phyloP scores from a whole-genome alignment of 1,140 invertebrate species.

The Euwallacea fornicatus region DNA sequence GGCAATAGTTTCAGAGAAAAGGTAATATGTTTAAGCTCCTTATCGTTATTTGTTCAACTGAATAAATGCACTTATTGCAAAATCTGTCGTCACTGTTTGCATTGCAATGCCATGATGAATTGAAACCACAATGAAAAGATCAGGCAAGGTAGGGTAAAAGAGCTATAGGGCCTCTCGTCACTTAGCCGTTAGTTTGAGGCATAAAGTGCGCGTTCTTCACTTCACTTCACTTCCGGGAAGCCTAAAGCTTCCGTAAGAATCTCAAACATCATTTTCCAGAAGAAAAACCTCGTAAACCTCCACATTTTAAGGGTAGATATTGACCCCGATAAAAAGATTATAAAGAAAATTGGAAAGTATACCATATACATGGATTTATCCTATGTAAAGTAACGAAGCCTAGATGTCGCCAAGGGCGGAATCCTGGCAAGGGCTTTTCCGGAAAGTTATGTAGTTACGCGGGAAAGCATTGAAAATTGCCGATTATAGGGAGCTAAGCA shows the following conservation, averaged over 20 bases:
- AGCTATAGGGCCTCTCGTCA: slow-evolving; percentile 3
- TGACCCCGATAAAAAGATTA: slow-evolving; percentile 40
- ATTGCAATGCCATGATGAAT: background rate
- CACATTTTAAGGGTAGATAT: slow-evolving; percentile 10
- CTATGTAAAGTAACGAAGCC: slow-evolving; percentile 47
- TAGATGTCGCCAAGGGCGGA: slow-evolving; percentile 48
- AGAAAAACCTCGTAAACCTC: slow-evolving; percentile 17
- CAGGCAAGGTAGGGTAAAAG: background rate
- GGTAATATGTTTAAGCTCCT: too few relatives aligned
- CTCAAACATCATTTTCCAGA: background rate
- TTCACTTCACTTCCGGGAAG: too few relatives aligned
- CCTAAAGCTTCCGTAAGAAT: too few relatives aligned
- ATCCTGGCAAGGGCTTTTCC: slow-evolving; percentile 40
- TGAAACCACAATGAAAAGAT: background rate
- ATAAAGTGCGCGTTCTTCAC: too few relatives aligned
- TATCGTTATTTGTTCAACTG: too few relatives aligned
- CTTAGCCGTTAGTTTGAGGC: too few relatives aligned
- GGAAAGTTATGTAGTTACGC: slow-evolving; percentile 46
- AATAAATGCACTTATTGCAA: too few relatives aligned
- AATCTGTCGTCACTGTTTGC: too few relatives aligned
- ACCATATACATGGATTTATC: slow-evolving; percentile 46
- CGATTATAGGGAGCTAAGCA: slow-evolving; percentile 48
- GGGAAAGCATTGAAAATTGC: slow-evolving; percentile 49
- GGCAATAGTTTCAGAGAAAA: too few relatives aligned
- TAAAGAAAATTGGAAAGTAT: slow-evolving; percentile 47